Base-by-base conservation (phyloP, 2,888 invertebrate genomes). In the Cantharis lateralis region DNA sequence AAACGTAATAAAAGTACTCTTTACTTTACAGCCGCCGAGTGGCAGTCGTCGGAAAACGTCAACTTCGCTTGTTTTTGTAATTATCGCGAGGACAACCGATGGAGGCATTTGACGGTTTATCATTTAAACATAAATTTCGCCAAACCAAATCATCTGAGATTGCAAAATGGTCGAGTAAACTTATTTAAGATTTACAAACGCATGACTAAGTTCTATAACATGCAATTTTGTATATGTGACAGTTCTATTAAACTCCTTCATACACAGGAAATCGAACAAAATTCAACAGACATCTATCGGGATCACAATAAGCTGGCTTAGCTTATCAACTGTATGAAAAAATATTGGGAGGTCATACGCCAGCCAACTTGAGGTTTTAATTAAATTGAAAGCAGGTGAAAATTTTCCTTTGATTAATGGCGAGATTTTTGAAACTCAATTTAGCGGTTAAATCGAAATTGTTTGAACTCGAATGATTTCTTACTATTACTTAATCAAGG, bases 171-270 rank as follows among this genome's bases (percentile, higher is more conserved):
- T 66, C 64, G 64, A 66, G 10, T 66, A 66, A 66, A 66, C 24
- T 66, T 66, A 66, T 66, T 18, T 66, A 66, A 18, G 24, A 66
- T 66, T 66, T 66, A 66, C 64, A 66, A 66, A 66, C 64, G 20
- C 64, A 20, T 66, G 64, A 66, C 64, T 66, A 24, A 66, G 20
- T 66, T 66, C 64, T n/a, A 66, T 66, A 24, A 66, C 64, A 66
- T 20, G 64, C 64, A 66, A 66, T 66, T 24, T 18, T 66, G 64
- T 66, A 66, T 66, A 66, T 66, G 64, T 16, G 64, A 66, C 64
- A 66, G 64, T 66, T 66, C 64, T 66, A 66, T 66, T 66, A 66
- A 66, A 66, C 18, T 66, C 64, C 64, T 66, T 66, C 48, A 66
- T 66, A 66, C 64, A 16, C 48, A 66, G 64, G 64, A 66, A 20